Evolutionary conservation across 2,888 invertebrate species (phyloP).

Genomic region (Tenthredo mesomela): DNA sequence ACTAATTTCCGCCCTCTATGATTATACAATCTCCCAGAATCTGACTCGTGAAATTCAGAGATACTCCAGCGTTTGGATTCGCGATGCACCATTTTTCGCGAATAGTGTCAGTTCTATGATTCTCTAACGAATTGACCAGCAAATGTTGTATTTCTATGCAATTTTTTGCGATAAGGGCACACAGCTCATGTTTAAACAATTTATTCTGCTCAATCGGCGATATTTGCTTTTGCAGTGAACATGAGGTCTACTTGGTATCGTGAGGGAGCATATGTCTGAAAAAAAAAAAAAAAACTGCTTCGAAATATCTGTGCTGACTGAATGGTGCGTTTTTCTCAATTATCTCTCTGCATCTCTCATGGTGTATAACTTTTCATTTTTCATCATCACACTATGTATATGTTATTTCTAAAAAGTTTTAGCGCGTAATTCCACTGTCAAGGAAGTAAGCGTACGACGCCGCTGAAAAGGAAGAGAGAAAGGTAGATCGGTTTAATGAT

Average conservation of each 20-base stretch:
- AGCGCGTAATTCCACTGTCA: background rate
- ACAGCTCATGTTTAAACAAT: background rate
- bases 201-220: background rate
- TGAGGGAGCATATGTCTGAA: too few species aligned
- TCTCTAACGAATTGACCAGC: background rate
- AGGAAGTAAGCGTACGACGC: slow-evolving; percentile 6
- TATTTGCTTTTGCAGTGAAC: too few species aligned
- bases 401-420: background rate
- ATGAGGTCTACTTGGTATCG: too few species aligned
- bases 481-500: slow-evolving; percentile 33
- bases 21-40: too few species aligned
- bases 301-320: too few species aligned
- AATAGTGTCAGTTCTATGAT: background rate
- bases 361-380: too few species aligned
- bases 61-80: background rate
- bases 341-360: too few species aligned
- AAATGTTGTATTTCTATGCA: background rate
- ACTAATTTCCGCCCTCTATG: too few species aligned
- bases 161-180: background rate
- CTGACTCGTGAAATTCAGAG: too few species aligned
- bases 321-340: too few species aligned
- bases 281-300: too few species aligned
- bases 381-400: too few species aligned
- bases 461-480: background rate
- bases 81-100: background rate